phyloP scores from a whole-genome alignment of 2,888 invertebrate species.

The Ariolimax columbianus region DNA sequence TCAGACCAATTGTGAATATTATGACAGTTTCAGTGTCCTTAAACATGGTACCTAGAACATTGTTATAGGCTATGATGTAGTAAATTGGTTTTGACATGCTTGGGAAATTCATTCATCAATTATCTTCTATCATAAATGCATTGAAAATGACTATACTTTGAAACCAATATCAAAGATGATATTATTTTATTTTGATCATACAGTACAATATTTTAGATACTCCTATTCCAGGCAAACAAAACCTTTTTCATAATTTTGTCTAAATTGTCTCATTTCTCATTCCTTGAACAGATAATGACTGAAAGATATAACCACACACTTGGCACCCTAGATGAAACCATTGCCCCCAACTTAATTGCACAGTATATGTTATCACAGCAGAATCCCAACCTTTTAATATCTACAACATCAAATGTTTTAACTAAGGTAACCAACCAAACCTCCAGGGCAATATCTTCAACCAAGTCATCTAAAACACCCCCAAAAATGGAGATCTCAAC shows the following conservation, averaged over 20 bases:
- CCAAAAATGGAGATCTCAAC: not conserved
- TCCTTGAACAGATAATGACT: not conserved
- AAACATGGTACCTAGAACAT: no score
- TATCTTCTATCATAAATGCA: not conserved
- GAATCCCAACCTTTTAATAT: not conserved
- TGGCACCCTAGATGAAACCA: slow-evolving; percentile 27
- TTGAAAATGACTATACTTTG: no score
- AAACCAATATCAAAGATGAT: no score
- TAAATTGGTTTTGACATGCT: not conserved
- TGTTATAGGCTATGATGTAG: no score
- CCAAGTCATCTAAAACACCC: not conserved
- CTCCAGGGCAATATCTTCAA: not conserved
- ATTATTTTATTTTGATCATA: no score
- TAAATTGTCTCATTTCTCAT: not conserved
- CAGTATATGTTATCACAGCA: slow-evolving; percentile 9
- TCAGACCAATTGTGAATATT: not conserved
- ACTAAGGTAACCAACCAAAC: not conserved
- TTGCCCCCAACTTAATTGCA: slow-evolving; percentile 31
- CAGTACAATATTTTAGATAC: no score
- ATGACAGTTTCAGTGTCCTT: not conserved
- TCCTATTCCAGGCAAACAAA: no score
- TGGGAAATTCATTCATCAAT: not conserved
- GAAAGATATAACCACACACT: not conserved
- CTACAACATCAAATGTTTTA: not conserved
- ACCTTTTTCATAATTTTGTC: no score